Conservation (phyloP, 2,797 vertebrate genomes). For the Ctenosaura bakeri region DNA sequence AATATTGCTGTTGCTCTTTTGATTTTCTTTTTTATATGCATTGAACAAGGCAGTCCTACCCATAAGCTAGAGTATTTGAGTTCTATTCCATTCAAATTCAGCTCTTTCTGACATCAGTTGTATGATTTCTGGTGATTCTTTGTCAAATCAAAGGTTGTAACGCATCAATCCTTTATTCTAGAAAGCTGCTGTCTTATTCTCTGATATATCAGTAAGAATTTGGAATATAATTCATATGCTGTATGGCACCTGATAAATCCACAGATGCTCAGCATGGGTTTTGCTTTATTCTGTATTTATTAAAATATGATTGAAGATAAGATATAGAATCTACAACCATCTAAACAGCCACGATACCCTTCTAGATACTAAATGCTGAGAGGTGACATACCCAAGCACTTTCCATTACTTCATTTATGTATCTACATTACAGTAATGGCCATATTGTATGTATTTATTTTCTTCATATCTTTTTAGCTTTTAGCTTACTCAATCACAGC, state of each 20-base stretch:
- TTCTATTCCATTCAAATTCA: background rate
- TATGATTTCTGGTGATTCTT: slow-evolving; percentile 8
- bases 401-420: background rate
- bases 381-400: background rate
- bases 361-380: background rate
- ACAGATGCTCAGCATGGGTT: background rate
- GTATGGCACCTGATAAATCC: background rate
- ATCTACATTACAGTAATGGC: background rate
- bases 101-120: slow-evolving; percentile 19
- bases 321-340: background rate
- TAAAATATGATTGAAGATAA: background rate
- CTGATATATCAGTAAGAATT: background rate
- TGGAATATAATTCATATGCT: background rate
- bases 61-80: too few species aligned
- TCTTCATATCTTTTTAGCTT: background rate
- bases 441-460: background rate
- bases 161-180: background rate
- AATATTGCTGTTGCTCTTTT: too few species aligned
- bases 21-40: too few species aligned
- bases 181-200: background rate
- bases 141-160: slow-evolving; percentile 19
- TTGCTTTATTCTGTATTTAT: slow-evolving; percentile 13
- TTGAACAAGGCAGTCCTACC: too few species aligned
- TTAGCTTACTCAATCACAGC: background rate
- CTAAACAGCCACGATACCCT: background rate